Percentiles rank a stretch among this genome's conserved stretches.
These are phyloP conservation scores for Hydrophis major DNA, from an alignment of 2,797 vertebrate genomes.

Conservation along the genomic window DNA sequence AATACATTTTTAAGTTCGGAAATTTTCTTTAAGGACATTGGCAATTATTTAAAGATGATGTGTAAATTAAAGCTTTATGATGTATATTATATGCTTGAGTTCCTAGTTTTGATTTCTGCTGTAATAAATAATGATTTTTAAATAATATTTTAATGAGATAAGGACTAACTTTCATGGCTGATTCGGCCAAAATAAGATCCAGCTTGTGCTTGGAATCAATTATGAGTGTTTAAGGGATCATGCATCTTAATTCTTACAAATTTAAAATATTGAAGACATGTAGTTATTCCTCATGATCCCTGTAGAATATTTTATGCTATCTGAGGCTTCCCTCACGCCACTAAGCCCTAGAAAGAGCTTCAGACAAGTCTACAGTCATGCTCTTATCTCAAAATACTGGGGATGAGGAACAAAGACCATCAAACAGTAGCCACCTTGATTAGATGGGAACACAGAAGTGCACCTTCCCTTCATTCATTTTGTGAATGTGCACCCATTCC, in stretches of 20 bases:
- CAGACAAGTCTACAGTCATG: background rate
- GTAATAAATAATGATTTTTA: constrained; percentile 10
- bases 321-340: background rate
- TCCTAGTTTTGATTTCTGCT: background rate
- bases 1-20: constrained; percentile 19
- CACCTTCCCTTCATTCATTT: background rate
- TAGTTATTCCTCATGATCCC: background rate
- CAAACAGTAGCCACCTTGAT: background rate
- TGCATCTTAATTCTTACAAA: background rate
- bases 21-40: constrained; percentile 14
- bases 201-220: background rate
- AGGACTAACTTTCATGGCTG: background rate
- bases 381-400: background rate
- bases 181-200: background rate
- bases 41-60: background rate
- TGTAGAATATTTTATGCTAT: background rate
- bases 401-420: background rate
- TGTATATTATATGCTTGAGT: constrained; percentile 10
- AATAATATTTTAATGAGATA: background rate
- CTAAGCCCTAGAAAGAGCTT: background rate
- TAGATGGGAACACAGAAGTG: background rate
- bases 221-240: background rate
- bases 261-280: background rate
- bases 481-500: background rate
- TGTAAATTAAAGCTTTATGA: constrained; percentile 24